Evolutionary conservation across 1,140 invertebrate species (phyloP).

Genomic region (Liolophura sinensis): DNA sequence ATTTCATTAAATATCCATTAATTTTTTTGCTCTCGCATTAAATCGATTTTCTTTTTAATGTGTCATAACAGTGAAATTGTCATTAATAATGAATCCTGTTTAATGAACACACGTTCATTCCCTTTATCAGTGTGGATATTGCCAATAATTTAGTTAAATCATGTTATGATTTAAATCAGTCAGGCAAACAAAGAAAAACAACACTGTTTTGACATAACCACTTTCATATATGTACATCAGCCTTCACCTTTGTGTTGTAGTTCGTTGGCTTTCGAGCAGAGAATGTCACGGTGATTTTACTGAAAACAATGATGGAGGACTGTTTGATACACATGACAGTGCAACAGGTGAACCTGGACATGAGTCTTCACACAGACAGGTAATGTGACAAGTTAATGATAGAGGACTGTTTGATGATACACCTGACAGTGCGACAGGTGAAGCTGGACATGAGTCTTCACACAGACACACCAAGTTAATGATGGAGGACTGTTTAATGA

Average conservation of each 20-base stretch:
- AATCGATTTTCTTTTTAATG: too few species aligned
- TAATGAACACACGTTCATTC: too few species aligned
- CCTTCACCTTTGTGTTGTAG: conserved; percentile 25
- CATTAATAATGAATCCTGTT: too few species aligned
- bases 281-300: conserved; percentile 76
- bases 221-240: too few species aligned
- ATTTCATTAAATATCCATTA: too few species aligned
- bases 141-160: too few species aligned
- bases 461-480: not conserved
- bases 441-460: conserved; percentile 26
- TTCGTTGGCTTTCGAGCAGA: conserved; percentile 70
- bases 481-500: conserved; percentile 59
- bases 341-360: conserved; percentile 77
- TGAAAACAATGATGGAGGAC: conserved; percentile 68
- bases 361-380: conserved; percentile 73
- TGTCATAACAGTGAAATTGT: too few species aligned
- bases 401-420: not conserved
- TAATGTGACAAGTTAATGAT: conserved; percentile 52
- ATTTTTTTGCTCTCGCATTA: too few species aligned
- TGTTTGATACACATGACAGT: conserved; percentile 78
- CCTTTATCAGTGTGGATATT: too few species aligned
- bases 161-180: too few species aligned
- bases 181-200: too few species aligned
- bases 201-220: too few species aligned
- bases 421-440: conserved; percentile 8